Conservation (phyloP, 2,797 vertebrate species). For the Macropus fuliginosus region DNA sequence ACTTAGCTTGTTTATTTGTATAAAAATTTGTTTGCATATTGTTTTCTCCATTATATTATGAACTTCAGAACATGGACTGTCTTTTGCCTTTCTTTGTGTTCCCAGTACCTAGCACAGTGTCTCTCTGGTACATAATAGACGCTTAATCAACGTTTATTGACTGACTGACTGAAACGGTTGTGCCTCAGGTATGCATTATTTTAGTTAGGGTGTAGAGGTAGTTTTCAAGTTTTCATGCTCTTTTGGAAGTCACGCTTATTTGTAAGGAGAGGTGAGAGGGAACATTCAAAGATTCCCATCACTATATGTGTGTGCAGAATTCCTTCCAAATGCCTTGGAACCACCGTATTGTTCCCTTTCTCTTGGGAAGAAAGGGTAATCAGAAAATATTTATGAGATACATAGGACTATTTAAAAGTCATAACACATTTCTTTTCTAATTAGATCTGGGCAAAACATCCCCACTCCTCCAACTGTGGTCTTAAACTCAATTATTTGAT, state of each 20-base stretch:
- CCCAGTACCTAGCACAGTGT: background rate
- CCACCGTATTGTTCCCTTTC: background rate
- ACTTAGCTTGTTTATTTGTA: background rate
- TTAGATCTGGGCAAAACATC: background rate
- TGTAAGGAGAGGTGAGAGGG: background rate
- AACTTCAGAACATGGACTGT: background rate
- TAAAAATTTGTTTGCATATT: background rate
- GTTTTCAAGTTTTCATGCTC: background rate
- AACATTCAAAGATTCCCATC: background rate
- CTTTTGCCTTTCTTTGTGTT: background rate
- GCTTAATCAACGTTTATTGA: background rate
- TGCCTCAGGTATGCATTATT: background rate
- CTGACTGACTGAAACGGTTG: background rate
- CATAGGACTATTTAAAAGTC: background rate
- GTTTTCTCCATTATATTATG: background rate
- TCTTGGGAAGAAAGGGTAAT: background rate
- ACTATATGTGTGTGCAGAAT: background rate
- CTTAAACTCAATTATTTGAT: slow-evolving; percentile 27
- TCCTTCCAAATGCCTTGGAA: background rate
- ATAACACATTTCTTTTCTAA: background rate
- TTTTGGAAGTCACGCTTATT: background rate
- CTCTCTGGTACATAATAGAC: background rate
- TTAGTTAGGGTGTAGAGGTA: background rate
- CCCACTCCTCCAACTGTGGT: background rate
- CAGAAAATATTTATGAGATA: background rate